Percentiles rank a stretch among this genome's conserved stretches.
phyloP scores from a whole-genome alignment of 2,113 vertebrate genomes.

The Gasterosteus nipponicus region DNA sequence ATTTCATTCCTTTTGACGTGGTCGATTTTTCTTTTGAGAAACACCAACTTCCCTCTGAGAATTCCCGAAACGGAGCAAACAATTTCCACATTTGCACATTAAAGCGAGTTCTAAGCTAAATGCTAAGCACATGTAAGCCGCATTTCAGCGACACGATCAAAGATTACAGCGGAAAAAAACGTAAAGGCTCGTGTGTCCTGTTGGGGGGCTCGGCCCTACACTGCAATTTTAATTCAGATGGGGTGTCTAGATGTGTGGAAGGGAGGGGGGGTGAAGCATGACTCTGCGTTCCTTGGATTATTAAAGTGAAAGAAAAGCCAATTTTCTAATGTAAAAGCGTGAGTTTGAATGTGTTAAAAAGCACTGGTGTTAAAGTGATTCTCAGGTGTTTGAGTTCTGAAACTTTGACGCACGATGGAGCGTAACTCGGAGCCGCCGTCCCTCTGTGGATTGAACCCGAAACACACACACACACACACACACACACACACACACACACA shows the following conservation, averaged over 20 bases:
- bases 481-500: no score
- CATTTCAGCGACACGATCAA: slow-evolving; percentile 36
- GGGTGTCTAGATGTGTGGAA: slow-evolving; percentile 9
- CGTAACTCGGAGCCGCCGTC: slow-evolving; percentile 43
- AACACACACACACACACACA: no score
- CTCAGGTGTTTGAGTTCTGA: background rate
- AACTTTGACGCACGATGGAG: slow-evolving; percentile 58
- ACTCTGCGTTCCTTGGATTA: slow-evolving; percentile 19
- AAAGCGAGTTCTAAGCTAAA: slow-evolving; percentile 31
- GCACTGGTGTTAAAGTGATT: background rate
- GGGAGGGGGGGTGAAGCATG: background rate
- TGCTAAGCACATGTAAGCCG: slow-evolving; percentile 44
- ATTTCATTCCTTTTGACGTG: background rate
- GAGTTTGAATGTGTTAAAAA: no score
- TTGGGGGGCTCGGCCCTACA: slow-evolving; percentile 10
- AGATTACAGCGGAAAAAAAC: slow-evolving; percentile 32
- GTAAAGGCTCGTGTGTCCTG: background rate
- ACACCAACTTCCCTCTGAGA: slow-evolving; percentile 1
- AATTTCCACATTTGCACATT: slow-evolving; percentile 50
- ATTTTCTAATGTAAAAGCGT: background rate
- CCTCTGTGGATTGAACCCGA: slow-evolving; percentile 49
- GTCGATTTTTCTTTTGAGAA: slow-evolving; percentile 16
- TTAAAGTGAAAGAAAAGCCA: background rate
- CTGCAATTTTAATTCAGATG: slow-evolving; percentile 41
- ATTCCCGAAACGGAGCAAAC: background rate